phyloP scores from a whole-genome alignment of 30 jellyfish, hydroid and myxozoan genomes.

The Sanderia malayensis region DNA sequence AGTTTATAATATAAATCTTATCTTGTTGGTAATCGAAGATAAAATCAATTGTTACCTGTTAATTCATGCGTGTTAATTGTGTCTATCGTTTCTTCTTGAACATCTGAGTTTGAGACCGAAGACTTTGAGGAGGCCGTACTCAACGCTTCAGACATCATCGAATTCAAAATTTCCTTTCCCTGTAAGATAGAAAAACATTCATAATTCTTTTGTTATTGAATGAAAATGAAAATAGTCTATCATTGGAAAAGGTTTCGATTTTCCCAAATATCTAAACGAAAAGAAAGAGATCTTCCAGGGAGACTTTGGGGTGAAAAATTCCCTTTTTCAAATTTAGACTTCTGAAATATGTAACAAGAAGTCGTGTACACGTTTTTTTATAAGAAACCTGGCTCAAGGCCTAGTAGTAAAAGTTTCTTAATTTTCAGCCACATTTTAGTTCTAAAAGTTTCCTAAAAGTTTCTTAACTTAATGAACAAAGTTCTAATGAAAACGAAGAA shows the following conservation, averaged over 20 bases:
- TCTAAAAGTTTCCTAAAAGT: too few relatives aligned
- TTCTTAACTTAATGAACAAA: too few relatives aligned
- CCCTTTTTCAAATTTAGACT: not conserved
- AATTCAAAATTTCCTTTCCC: slow-evolving; percentile 67
- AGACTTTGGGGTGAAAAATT: not conserved
- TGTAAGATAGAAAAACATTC: slow-evolving; percentile 5
- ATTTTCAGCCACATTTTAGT: too few relatives aligned
- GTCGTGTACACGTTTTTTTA: too few relatives aligned
- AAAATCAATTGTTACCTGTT: too few relatives aligned
- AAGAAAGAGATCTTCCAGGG: not conserved
- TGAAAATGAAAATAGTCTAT: too few relatives aligned
- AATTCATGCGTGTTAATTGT: too few relatives aligned
- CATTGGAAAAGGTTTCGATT: not conserved
- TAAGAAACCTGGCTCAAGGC: too few relatives aligned
- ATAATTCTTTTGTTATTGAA: not conserved
- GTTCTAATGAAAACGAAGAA: too few relatives aligned
- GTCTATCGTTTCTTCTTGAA: not conserved
- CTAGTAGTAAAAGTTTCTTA: too few relatives aligned
- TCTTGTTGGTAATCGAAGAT: slow-evolving; percentile 6
- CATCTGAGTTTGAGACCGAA: slow-evolving; percentile 31
- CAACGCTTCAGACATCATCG: slow-evolving; percentile 35
- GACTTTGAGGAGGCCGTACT: slow-evolving; percentile 37
- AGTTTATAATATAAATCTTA: not conserved
- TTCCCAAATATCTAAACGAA: not conserved
- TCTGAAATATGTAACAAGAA: not conserved